A percentile compares a stretch with the other conserved stretches of the same genome.
Conservation (phyloP, 2,797 vertebrate genomes). For the Phrynocephalus forsythii region DNA sequence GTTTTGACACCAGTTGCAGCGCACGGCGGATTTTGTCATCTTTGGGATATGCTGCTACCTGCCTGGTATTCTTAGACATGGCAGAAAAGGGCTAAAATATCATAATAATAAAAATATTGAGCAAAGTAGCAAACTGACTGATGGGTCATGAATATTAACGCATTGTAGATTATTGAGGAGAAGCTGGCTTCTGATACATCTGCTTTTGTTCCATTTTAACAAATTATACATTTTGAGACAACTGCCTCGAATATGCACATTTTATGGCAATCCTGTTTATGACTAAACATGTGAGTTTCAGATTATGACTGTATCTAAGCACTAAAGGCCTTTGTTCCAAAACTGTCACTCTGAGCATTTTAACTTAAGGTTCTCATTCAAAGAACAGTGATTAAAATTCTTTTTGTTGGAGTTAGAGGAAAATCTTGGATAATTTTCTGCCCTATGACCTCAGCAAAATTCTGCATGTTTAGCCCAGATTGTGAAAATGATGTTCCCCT, state of each 20-base stretch:
- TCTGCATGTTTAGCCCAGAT: neutral
- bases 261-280: neutral
- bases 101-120: neutral
- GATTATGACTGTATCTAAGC: too few relatives aligned
- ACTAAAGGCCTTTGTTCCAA: too few relatives aligned
- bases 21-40: neutral
- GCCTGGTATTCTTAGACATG: neutral
- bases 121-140: neutral
- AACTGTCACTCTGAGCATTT: too few relatives aligned
- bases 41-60: neutral
- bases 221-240: too few relatives aligned
- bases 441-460: too few relatives aligned
- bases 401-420: too few relatives aligned
- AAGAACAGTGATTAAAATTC: too few relatives aligned
- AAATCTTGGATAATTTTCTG: too few relatives aligned
- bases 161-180: neutral
- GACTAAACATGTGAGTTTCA: neutral
- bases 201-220: neutral
- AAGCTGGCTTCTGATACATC: neutral
- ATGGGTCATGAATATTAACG: neutral
- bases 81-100: neutral
- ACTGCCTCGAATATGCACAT: too few relatives aligned
- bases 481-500: neutral
- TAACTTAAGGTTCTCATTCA: too few relatives aligned
- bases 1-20: neutral